These are phyloP conservation scores for Ametastegia equiseti DNA, from an alignment of 2,888 invertebrate species.

Conservation along the genomic window DNA sequence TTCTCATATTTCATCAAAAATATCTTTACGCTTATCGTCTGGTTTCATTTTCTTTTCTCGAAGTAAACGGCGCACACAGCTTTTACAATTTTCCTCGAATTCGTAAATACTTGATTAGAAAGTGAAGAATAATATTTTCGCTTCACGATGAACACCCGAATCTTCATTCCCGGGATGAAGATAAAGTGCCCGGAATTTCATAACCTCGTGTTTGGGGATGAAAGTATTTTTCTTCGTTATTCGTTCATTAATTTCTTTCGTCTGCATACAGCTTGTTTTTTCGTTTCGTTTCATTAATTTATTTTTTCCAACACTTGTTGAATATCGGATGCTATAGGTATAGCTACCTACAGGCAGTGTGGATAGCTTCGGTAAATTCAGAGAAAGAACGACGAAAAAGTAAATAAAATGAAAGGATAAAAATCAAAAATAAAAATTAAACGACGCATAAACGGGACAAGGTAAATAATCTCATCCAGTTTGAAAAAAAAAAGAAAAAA, in stretches of 20 bases:
- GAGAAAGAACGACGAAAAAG: background rate
- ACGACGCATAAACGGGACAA: background rate
- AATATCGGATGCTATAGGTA: background rate
- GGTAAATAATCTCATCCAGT: background rate
- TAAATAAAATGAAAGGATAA: background rate
- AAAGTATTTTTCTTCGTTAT: slow-evolving; percentile 23
- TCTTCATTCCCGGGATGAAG: background rate
- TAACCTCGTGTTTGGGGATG: background rate
- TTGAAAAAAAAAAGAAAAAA: background rate
- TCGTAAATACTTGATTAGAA: background rate
- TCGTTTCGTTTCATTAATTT: background rate
- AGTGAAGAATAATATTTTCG: background rate
- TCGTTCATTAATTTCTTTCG: background rate
- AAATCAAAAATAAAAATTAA: background rate
- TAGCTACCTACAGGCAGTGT: too few relatives aligned
- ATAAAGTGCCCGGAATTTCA: background rate
- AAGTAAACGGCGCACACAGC: background rate
- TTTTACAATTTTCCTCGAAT: background rate
- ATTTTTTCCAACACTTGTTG: slow-evolving; percentile 24
- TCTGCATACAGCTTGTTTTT: background rate
- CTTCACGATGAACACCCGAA: background rate
- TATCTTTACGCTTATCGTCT: background rate
- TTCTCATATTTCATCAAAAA: background rate
- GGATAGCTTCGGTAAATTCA: background rate
- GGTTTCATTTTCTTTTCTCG: background rate